A percentile compares a stretch with the other conserved stretches of the same genome.
These are phyloP conservation scores for Lathamus discolor DNA, from an alignment of 2,113 vertebrate genomes.

Conservation along the genomic window DNA sequence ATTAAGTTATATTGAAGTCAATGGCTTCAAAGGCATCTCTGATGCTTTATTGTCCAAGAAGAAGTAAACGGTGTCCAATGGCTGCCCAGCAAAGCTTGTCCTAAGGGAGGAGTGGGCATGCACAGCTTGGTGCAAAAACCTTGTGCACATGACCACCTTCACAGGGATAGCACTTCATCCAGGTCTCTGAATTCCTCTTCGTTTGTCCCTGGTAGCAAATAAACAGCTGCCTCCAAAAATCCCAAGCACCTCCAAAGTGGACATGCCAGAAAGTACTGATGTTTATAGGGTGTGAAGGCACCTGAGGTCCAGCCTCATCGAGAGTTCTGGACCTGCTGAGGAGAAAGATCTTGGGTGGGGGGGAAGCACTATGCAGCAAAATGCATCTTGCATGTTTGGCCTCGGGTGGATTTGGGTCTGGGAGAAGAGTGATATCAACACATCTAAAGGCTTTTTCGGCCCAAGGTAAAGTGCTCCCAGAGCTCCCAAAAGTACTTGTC, in stretches of 20 bases:
- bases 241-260: neutral
- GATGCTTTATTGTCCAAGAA: neutral
- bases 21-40: neutral
- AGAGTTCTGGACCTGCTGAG: neutral
- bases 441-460: neutral
- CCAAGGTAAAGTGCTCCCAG: neutral
- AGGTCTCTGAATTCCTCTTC: neutral
- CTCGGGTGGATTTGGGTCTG: neutral
- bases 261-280: neutral
- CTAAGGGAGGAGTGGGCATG: neutral
- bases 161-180: neutral
- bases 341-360: neutral
- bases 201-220: neutral
- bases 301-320: neutral
- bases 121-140: neutral
- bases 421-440: neutral
- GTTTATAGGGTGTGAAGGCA: neutral
- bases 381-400: rapidly evolving
- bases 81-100: neutral
- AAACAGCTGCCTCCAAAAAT: neutral
- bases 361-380: neutral
- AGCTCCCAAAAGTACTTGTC: neutral
- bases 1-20: neutral
- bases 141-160: neutral
- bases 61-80: neutral